These are phyloP conservation scores for Nicator chloris DNA, from an alignment of 2,113 vertebrate species.

Conservation along the genomic window DNA sequence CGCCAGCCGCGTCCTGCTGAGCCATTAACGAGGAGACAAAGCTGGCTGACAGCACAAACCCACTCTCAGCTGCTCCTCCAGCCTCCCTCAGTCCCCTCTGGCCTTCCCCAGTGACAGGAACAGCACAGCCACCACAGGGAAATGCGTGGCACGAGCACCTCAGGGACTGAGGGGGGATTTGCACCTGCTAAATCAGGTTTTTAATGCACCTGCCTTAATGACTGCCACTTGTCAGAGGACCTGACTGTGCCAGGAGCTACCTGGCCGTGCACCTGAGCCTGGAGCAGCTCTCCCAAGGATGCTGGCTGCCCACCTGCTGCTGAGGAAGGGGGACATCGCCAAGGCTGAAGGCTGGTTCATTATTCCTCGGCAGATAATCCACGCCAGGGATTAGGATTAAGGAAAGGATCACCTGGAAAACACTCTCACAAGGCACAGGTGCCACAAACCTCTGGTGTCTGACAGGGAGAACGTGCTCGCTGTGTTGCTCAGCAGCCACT, in stretches of 20 bases:
- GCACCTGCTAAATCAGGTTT: background rate
- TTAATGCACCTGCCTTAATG: background rate
- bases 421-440: background rate
- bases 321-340: fast-evolving
- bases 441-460: background rate
- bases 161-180: background rate
- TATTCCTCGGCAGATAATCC: background rate
- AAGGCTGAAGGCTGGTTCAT: background rate
- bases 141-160: fast-evolving
- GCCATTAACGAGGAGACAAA: background rate
- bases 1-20: background rate
- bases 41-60: background rate
- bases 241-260: background rate
- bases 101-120: background rate
- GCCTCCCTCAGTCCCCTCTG: background rate
- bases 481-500: background rate
- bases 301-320: background rate
- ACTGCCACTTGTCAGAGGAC: background rate
- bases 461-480: fast-evolving
- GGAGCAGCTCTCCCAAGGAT: background rate
- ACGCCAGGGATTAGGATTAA: background rate
- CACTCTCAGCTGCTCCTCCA: background rate
- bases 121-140: background rate
- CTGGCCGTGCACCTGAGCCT: background rate
- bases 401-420: background rate